Evolutionary conservation across 2,113 vertebrate genomes (phyloP).

Genomic region (Chloropsis hardwickii): DNA sequence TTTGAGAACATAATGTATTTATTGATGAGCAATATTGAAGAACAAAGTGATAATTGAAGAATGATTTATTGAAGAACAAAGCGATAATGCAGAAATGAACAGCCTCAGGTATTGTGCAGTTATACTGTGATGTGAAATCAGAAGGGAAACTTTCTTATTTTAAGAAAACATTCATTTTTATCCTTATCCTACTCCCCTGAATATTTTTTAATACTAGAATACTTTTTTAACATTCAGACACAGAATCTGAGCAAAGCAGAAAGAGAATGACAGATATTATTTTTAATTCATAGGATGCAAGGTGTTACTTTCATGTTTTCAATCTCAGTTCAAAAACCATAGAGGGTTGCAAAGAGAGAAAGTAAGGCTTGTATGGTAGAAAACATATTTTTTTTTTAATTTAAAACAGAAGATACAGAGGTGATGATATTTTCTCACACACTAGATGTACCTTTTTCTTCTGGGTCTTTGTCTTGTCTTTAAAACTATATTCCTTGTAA

Average conservation of each 20-base stretch:
- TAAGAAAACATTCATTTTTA: neutral
- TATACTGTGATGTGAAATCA: neutral
- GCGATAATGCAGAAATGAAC: neutral
- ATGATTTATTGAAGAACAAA: no score
- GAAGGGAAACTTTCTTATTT: neutral
- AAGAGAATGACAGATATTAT: neutral
- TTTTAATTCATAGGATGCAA: neutral
- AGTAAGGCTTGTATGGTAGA: neutral
- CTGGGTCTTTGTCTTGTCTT: neutral
- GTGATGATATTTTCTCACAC: neutral
- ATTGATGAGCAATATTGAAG: neutral
- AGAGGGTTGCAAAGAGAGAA: neutral
- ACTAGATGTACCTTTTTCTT: neutral
- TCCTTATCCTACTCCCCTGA: neutral
- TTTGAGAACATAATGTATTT: neutral
- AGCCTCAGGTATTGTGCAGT: neutral
- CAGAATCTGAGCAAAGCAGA: neutral
- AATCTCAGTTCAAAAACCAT: neutral
- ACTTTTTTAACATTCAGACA: no score
- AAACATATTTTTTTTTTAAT: neutral
- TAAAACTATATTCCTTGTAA: neutral
- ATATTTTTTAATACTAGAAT: no score
- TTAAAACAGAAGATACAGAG: neutral
- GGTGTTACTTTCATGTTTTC: neutral
- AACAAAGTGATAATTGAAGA: no score